phyloP scores from a whole-genome alignment of 2,113 vertebrate genomes.

The Entomyzon cyanotis region DNA sequence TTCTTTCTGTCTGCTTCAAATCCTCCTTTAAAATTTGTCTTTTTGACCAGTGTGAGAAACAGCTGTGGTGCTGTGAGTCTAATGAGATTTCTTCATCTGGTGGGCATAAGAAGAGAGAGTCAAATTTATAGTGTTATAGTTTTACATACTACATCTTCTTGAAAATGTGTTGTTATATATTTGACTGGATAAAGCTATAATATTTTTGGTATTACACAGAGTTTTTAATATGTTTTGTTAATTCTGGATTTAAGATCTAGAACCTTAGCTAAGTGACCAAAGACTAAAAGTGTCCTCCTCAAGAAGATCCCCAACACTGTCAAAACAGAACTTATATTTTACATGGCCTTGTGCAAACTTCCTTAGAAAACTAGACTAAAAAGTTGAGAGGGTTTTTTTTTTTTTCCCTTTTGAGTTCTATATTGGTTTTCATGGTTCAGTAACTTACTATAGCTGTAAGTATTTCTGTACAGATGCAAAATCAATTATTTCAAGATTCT shows the following conservation, averaged over 20 bases:
- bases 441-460: neutral
- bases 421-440: neutral
- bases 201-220: neutral
- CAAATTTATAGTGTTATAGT: neutral
- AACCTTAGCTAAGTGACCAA: neutral
- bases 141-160: neutral
- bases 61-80: neutral
- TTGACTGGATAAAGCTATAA: neutral
- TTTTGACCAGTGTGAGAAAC: neutral
- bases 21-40: neutral
- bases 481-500: neutral
- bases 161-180: neutral
- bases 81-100: neutral
- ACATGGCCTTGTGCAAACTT: neutral
- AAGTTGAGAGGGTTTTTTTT: neutral
- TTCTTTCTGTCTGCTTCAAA: neutral
- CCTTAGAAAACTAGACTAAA: neutral
- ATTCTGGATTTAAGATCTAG: neutral
- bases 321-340: neutral
- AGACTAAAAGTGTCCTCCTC: neutral
- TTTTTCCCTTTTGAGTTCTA: neutral
- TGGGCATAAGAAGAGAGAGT: neutral
- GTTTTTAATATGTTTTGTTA: neutral
- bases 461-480: neutral
- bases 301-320: neutral